phyloP scores from a whole-genome alignment of 1,140 invertebrate genomes.

The Helicoverpa armigera region DNA sequence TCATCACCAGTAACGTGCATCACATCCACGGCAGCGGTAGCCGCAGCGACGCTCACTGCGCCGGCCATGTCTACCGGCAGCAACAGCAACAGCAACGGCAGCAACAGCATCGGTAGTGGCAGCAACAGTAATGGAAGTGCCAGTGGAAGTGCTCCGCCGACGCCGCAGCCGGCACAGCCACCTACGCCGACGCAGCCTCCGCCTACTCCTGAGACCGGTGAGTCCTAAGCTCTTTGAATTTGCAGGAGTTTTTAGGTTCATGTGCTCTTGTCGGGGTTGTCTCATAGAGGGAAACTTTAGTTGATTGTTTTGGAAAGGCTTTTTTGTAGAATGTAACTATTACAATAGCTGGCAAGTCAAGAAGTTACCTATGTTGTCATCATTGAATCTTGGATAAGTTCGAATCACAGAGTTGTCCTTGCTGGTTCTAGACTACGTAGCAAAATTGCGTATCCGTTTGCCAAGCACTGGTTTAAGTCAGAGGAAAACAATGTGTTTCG shows the following conservation, averaged over 20 bases:
- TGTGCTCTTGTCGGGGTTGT: no score
- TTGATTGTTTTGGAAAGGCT: no score
- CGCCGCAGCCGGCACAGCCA: conserved; percentile 72
- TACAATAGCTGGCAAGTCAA: no score
- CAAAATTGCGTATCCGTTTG: no score
- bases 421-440: no score
- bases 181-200: conserved; percentile 72
- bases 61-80: conserved; percentile 14
- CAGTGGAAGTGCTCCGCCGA: conserved; percentile 65
- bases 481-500: no score
- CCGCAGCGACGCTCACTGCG: conserved; percentile 26
- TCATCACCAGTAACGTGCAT: conserved; percentile 32
- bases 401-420: no score
- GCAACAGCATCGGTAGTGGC: conserved; percentile 22
- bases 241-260: no score
- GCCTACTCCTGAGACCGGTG: conserved; percentile 76
- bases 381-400: no score
- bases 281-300: no score
- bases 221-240: conserved; percentile 48
- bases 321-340: neutral
- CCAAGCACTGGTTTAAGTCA: no score
- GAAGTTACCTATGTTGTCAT: no score
- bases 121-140: conserved; percentile 47
- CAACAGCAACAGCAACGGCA: conserved; percentile 42
- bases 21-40: conserved; percentile 36